These are phyloP conservation scores for Stichodactyla helianthus DNA, from an alignment of 64 coral and sea anemone genomes.

Conservation along the genomic window DNA sequence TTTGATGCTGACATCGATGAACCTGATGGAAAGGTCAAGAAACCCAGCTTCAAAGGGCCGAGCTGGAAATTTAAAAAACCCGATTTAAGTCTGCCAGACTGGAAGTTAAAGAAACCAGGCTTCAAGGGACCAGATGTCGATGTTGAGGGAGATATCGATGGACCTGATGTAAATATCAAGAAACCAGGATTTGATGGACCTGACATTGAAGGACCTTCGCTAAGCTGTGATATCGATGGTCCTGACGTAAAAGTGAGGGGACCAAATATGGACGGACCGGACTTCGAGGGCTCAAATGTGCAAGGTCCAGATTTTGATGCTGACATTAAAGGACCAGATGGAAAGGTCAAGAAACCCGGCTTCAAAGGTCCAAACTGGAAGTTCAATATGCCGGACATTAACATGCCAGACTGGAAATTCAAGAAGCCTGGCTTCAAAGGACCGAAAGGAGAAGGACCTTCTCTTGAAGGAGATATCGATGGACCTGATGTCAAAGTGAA, in stretches of 20 bases:
- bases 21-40: neutral
- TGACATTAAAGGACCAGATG: neutral
- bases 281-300: too few relatives aligned
- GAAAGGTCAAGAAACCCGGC: neutral
- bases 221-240: neutral
- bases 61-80: conserved; percentile 13
- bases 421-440: conserved; percentile 3
- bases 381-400: conserved; percentile 16
- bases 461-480: conserved; percentile 2
- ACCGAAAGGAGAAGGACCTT: conserved; percentile 7
- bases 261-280: too few relatives aligned
- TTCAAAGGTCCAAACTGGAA: conserved; percentile 20
- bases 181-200: neutral
- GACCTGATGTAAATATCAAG: conserved; percentile 3
- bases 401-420: conserved; percentile 2
- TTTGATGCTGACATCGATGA: neutral
- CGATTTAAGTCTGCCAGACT: neutral
- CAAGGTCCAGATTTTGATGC: neutral
- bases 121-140: conserved; percentile 1
- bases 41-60: neutral
- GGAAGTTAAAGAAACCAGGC: conserved; percentile 2
- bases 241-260: too few relatives aligned
- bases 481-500: neutral
- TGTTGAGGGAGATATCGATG: neutral
- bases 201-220: too few relatives aligned